phyloP scores from a whole-genome alignment of 2,797 vertebrate species.

The Lophotriccus pileatus region DNA sequence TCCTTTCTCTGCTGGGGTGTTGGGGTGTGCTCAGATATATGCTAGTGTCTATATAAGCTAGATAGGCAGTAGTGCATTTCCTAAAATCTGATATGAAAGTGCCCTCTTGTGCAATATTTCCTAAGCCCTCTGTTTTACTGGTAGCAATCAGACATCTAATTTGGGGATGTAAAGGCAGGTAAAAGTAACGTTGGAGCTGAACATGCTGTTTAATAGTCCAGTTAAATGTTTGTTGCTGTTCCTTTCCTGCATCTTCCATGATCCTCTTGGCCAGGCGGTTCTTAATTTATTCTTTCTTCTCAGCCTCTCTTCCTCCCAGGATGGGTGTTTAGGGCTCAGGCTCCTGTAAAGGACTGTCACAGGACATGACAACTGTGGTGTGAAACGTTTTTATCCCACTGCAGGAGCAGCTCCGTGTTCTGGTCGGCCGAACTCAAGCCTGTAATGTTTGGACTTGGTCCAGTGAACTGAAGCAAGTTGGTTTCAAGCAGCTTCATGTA shows the following conservation, averaged over 20 bases:
- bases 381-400: not conserved
- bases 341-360: not conserved
- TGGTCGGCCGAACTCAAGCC: not conserved
- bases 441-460: conserved; percentile 13
- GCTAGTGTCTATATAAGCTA: not conserved
- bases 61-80: not conserved
- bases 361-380: not conserved
- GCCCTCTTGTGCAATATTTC: not conserved
- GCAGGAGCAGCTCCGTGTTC: not conserved
- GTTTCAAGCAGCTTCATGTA: conserved; percentile 18
- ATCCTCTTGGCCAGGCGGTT: not conserved
- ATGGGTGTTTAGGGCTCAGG: not conserved
- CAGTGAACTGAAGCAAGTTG: conserved; percentile 29
- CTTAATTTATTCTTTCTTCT: not conserved
- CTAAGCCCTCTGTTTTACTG: not conserved
- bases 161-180: not conserved
- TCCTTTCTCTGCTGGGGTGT: not conserved
- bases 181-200: not conserved
- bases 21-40: not conserved
- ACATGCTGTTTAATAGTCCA: not conserved
- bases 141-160: not conserved
- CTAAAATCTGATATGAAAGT: not conserved
- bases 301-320: not conserved
- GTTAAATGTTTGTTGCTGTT: not conserved
- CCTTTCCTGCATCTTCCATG: not conserved